phyloP scores from a whole-genome alignment of 2,113 vertebrate genomes.

The Salvator merianae region DNA sequence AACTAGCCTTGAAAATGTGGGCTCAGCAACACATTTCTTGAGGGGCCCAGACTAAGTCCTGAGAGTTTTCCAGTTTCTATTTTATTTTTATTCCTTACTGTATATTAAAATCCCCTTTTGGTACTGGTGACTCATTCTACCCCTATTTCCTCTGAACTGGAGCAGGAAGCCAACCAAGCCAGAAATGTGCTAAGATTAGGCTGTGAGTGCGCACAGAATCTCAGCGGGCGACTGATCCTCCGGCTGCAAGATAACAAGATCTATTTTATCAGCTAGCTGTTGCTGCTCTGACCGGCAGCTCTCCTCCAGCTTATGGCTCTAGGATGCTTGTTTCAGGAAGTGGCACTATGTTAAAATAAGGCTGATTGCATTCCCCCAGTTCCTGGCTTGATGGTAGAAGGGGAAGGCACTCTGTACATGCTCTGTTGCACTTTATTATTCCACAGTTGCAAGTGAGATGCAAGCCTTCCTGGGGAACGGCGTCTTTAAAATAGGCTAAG shows the following conservation, averaged over 20 bases:
- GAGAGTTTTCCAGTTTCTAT: not conserved
- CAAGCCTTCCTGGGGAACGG: not conserved
- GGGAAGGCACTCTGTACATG: not conserved
- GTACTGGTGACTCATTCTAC: conserved; percentile 9
- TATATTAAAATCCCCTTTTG: not conserved
- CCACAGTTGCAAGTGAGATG: not conserved
- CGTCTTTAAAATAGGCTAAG: too few relatives aligned
- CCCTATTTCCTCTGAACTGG: conserved; percentile 14
- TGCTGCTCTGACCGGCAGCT: not conserved
- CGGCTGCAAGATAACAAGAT: not conserved
- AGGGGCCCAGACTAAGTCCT: too few relatives aligned
- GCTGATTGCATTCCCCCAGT: not conserved
- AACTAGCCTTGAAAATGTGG: too few relatives aligned
- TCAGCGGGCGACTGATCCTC: not conserved
- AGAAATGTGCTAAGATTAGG: conserved; percentile 13
- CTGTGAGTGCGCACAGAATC: not conserved
- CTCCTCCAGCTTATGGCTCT: not conserved
- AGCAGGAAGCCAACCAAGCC: conserved; percentile 7
- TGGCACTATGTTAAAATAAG: not conserved
- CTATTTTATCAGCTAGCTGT: not conserved
- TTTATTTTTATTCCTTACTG: not conserved
- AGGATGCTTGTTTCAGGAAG: not conserved
- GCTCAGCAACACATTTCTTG: too few relatives aligned
- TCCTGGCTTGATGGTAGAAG: not conserved
- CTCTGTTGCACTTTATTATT: not conserved